Percentiles rank a stretch among this genome's conserved stretches.
Conservation (phyloP, 2,888 invertebrate genomes). For the Thereva nobilitata region DNA sequence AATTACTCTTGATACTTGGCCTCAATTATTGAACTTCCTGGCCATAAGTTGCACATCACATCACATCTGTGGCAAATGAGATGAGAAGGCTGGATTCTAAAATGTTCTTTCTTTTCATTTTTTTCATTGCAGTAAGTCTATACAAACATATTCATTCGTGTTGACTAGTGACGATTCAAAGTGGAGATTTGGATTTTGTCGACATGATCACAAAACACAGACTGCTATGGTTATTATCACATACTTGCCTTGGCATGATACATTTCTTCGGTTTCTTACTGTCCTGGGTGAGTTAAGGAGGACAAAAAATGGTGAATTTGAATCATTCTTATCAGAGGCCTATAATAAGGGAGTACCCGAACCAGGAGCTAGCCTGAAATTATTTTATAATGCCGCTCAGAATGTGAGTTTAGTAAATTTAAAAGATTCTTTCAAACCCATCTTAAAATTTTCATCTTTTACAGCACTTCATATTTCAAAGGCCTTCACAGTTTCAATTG, state of each 20-base stretch:
- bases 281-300: constrained; percentile 54
- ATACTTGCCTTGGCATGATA: constrained; percentile 95
- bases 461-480: constrained; percentile 77
- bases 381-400: constrained; percentile 64
- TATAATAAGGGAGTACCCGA: constrained; percentile 71
- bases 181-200: constrained; percentile 97
- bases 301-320: constrained; percentile 51
- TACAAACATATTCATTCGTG: constrained; percentile 96
- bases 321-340: constrained; percentile 66
- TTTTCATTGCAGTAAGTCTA: constrained; percentile 69
- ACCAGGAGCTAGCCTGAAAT: constrained; percentile 67
- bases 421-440: constrained; percentile 52
- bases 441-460: constrained; percentile 60
- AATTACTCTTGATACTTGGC: background rate
- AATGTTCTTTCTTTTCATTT: constrained; percentile 39
- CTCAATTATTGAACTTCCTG: constrained; percentile 30
- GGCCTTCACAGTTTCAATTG: constrained; percentile 79
- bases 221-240: constrained; percentile 84
- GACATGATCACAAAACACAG: constrained; percentile 88
- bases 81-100: constrained; percentile 34
- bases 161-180: constrained; percentile 92
- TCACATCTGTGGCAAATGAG: too few species aligned
- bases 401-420: constrained; percentile 59
- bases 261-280: constrained; percentile 67
- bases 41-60: too few species aligned